Evolutionary conservation across 1,140 invertebrate genomes (phyloP).

Genomic region (Caenorhabditis latens): DNA sequence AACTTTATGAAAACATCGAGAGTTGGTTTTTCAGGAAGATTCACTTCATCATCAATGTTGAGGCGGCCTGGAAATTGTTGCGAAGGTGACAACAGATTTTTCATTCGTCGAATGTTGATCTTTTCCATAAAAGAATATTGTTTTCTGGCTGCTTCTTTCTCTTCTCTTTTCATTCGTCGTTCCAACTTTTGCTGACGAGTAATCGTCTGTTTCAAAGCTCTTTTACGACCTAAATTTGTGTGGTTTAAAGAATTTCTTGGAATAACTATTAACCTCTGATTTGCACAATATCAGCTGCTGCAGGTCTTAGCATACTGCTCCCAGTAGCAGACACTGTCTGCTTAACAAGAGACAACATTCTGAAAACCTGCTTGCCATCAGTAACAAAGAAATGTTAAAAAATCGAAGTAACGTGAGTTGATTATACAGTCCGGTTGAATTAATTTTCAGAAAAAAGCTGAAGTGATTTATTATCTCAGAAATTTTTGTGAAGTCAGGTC

Average conservation of each 20-base stretch:
- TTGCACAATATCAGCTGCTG: slow-evolving; percentile 31
- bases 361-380: not conserved
- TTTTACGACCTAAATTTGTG: slow-evolving; percentile 70
- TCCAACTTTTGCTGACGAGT: slow-evolving; percentile 69
- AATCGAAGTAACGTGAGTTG: not conserved
- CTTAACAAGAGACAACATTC: slow-evolving; percentile 10
- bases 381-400: not conserved
- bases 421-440: not conserved
- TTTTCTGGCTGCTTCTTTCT: slow-evolving; percentile 74
- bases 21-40: slow-evolving; percentile 67
- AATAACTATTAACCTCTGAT: slow-evolving; percentile 14
- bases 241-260: not conserved
- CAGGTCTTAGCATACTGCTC: slow-evolving; percentile 18
- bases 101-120: slow-evolving; percentile 74
- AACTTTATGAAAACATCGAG: slow-evolving; percentile 70
- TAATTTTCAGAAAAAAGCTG: not conserved
- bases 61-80: slow-evolving; percentile 72
- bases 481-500: not conserved
- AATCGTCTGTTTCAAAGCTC: slow-evolving; percentile 70
- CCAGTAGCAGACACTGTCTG: not conserved
- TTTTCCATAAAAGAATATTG: slow-evolving; percentile 77
- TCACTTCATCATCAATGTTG: slow-evolving; percentile 68
- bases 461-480: not conserved
- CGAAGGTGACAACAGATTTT: slow-evolving; percentile 73
- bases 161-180: slow-evolving; percentile 73